A percentile compares a stretch with the other conserved stretches of the same genome.
Conservation (phyloP, 1,140 invertebrate genomes). For the Panonychus citri region DNA sequence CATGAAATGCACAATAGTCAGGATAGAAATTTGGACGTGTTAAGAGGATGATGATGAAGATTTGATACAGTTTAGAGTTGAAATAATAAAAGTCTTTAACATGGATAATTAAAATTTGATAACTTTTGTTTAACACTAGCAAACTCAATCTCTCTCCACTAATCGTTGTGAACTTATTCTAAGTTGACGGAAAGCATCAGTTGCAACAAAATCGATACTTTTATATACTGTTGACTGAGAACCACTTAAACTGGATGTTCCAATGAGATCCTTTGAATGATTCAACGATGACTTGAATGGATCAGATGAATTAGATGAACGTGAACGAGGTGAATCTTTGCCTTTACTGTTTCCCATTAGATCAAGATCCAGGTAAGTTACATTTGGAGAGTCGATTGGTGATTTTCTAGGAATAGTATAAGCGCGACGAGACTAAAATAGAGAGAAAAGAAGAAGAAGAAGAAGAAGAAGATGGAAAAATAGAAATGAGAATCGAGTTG, state of each 20-base stretch:
- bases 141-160: no score
- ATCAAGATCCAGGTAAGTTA: conserved; percentile 4
- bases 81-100: no score
- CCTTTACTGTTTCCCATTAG: not conserved
- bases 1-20: no score
- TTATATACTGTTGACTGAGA: conserved; percentile 45
- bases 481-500: not conserved
- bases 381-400: not conserved
- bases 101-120: no score
- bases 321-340: not conserved
- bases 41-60: no score
- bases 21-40: no score
- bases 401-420: not conserved
- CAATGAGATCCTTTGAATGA: not conserved
- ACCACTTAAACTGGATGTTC: not conserved
- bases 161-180: conserved; percentile 25
- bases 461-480: not conserved
- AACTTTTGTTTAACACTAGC: no score
- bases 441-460: not conserved
- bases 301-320: not conserved
- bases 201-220: conserved; percentile 71
- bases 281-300: not conserved
- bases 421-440: not conserved
- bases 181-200: conserved; percentile 67
- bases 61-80: no score